phyloP scores from a whole-genome alignment of 2,888 invertebrate species.

The Amorpha juglandis region DNA sequence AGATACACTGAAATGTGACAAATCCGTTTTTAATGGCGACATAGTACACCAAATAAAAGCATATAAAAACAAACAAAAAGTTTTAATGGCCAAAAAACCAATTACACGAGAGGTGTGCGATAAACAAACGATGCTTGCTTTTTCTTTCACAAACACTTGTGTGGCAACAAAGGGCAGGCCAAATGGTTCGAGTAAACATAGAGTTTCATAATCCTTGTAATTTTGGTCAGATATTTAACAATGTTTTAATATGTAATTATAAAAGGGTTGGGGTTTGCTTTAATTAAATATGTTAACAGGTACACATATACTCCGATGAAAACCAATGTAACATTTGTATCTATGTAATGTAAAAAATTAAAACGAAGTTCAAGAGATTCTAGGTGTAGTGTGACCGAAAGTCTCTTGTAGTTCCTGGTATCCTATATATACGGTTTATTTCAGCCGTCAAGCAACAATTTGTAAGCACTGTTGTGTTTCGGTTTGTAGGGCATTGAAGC shows the following conservation, averaged over 20 bases:
- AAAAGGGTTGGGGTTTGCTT: constrained; percentile 4
- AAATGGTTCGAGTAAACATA: background rate
- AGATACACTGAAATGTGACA: background rate
- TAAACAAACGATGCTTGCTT: constrained; percentile 20
- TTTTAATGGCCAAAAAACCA: constrained; percentile 14
- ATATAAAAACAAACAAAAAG: background rate
- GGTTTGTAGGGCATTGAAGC: too few species aligned
- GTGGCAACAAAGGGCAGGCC: constrained; percentile 1
- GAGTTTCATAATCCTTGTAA: constrained; percentile 21
- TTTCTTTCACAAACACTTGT: constrained; percentile 17
- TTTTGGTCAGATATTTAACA: constrained; percentile 16
- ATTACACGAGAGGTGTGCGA: background rate
- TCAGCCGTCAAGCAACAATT: too few species aligned
- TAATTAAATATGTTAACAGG: background rate
- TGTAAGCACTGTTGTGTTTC: too few species aligned
- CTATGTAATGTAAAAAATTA: too few species aligned
- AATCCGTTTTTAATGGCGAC: background rate
- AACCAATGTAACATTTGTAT: too few species aligned
- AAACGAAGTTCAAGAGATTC: too few species aligned
- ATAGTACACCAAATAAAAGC: background rate
- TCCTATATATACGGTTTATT: too few species aligned
- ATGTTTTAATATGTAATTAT: constrained; percentile 10
- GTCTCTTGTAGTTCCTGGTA: too few species aligned
- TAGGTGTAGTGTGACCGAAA: too few species aligned
- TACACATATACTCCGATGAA: background rate